Evolutionary conservation across 2,113 vertebrate species (phyloP).

Genomic region (Siniperca chuatsi): DNA sequence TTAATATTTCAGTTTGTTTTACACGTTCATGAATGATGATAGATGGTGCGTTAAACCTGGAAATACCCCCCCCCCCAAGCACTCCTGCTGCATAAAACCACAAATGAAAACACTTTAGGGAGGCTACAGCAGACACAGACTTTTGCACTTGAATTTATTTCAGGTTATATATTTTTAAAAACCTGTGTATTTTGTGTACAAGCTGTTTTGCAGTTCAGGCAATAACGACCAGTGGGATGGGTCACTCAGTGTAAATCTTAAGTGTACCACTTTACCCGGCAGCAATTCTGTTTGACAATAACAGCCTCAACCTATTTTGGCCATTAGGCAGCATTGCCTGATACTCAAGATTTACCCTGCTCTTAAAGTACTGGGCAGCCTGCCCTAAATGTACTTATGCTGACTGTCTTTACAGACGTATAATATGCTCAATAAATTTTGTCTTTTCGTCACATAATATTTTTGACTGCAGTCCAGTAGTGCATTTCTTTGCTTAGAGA

Average conservation of each 20-base stretch:
- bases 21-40: not conserved
- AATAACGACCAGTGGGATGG: not conserved
- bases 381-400: constrained; percentile 36
- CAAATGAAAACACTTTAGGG: not conserved
- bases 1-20: not conserved
- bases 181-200: not conserved
- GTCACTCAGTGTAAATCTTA: not conserved
- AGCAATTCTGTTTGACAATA: constrained; percentile 19
- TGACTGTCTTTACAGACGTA: not conserved
- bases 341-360: constrained; percentile 13
- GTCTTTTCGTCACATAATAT: not conserved
- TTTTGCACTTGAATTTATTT: not conserved
- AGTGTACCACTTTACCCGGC: not conserved
- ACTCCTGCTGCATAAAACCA: not conserved
- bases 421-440: constrained; percentile 1
- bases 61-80: not conserved
- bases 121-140: not conserved
- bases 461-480: not conserved
- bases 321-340: constrained; percentile 19
- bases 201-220: constrained; percentile 11
- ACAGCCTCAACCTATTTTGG: constrained; percentile 22
- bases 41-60: not conserved
- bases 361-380: constrained; percentile 25
- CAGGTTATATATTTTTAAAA: not conserved
- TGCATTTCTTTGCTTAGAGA: constrained; percentile 16